Conservation (phyloP, 2,113 vertebrate species). For the Epinephelus cyanopodus region DNA sequence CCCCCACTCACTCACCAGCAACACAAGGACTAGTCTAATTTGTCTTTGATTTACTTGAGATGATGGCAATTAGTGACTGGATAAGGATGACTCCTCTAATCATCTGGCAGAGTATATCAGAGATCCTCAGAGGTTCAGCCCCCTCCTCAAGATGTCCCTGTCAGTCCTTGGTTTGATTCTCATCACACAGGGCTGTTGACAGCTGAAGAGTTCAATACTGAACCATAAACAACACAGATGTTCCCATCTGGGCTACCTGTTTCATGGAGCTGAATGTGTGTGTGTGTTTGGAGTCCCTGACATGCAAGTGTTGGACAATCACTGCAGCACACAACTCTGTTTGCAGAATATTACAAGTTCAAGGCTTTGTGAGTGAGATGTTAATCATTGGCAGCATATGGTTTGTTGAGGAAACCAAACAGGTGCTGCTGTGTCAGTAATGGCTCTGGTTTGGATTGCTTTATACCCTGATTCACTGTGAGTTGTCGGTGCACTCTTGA, state of each 20-base stretch:
- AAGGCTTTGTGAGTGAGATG: slow-evolving; percentile 32
- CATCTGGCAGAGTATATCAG: slow-evolving; percentile 21
- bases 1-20: slow-evolving; percentile 26
- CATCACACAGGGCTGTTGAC: slow-evolving; percentile 9
- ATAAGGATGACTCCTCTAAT: slow-evolving; percentile 21
- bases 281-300: slow-evolving; percentile 30
- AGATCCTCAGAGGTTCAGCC: not conserved
- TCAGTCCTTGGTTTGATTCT: slow-evolving; percentile 7
- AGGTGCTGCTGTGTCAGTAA: slow-evolving; percentile 39
- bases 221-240: not conserved
- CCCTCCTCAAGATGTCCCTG: not conserved
- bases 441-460: slow-evolving; percentile 8
- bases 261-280: not conserved
- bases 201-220: not conserved
- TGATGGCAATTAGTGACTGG: slow-evolving; percentile 34
- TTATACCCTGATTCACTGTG: slow-evolving; percentile 9
- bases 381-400: slow-evolving; percentile 38
- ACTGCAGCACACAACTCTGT: slow-evolving; percentile 29
- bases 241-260: not conserved
- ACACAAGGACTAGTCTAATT: slow-evolving; percentile 49
- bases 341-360: slow-evolving; percentile 39
- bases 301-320: slow-evolving; percentile 31
- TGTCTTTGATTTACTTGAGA: slow-evolving; percentile 52
- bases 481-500: slow-evolving; percentile 46
- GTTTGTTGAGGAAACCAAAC: slow-evolving; percentile 38